phyloP scores from a whole-genome alignment of 2,113 vertebrate species.

The Neolamprologus hecqui region DNA sequence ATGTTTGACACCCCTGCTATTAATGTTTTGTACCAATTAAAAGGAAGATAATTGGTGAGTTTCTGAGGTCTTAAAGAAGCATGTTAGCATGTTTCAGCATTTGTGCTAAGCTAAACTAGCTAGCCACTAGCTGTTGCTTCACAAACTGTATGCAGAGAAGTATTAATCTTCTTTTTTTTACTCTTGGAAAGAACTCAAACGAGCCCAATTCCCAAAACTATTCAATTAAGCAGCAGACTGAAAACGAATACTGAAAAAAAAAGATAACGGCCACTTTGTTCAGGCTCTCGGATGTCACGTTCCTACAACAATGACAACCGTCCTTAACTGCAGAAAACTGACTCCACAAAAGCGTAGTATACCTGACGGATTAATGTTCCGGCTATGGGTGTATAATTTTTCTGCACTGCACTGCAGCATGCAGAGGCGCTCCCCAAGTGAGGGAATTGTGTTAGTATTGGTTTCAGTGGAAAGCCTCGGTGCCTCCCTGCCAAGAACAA shows the following conservation, averaged over 20 bases:
- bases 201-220: background rate
- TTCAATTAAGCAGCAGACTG: background rate
- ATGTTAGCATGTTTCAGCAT: background rate
- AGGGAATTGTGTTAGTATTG: constrained; percentile 16
- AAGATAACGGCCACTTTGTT: background rate
- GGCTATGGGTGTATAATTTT: background rate
- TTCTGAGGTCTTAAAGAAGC: background rate
- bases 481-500: constrained; percentile 2
- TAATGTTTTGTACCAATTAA: background rate
- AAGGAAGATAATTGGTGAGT: background rate
- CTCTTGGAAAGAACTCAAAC: background rate
- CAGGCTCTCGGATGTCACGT: background rate
- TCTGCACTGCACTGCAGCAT: constrained; percentile 28
- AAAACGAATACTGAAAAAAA: background rate
- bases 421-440: background rate
- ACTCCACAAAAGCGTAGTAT: background rate
- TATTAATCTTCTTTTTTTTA: background rate
- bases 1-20: background rate
- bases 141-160: background rate
- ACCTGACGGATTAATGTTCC: background rate
- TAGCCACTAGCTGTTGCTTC: background rate
- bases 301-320: background rate
- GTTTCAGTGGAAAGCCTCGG: background rate
- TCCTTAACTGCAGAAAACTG: background rate
- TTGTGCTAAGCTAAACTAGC: background rate